Base-by-base conservation (phyloP, 2,888 invertebrate genomes). In the Gnatocerus cornutus region DNA sequence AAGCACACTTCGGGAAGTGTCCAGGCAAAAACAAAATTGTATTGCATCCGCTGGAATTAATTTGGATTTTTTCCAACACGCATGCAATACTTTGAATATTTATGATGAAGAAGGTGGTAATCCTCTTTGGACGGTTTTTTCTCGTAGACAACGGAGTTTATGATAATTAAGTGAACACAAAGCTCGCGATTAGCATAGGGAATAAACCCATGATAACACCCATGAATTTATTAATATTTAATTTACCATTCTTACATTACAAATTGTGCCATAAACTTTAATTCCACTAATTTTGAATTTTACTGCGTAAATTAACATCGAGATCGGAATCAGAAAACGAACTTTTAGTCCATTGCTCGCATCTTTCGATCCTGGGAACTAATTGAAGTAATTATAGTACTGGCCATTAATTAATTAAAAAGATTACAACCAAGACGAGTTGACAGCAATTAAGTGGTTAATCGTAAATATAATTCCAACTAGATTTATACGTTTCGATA, bases 191-290 rank as follows among this genome's bases (percentile, higher is more conserved):
- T 64, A 64, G 12, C 64, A 64, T 64, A 64, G 41, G 30, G 41
- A 64, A 55, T 64, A 64, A 64, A 64, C 53, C 16, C n/a, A 64
- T 45, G 64, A 64, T 64, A 64, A 53, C 55, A 64, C 7, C 46
- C 37, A 21, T 50, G 64, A 53, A 55, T 64, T 64, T 55, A 64
- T 64, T 64, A 64, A 64, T 64, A 63, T 43, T 46, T 63, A 63
- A 63, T 63, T 52, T 27, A 12, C 53, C 9, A 30, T 50, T 63
- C 52, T 52, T 33, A 29, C 52, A 41, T 7, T 52, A 61, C 53
- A 63, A 63, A 63, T 61, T 37, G 61, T 50, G 52, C 30, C 63
- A 52, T 63, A 63, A 53, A 53, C 41, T 43, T 14, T 53, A 63
- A 53, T 48, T 46, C 37, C n/a, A 16, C 50, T 52, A 53, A 64